Base-by-base conservation (phyloP, 2,797 vertebrate species). In the Acestrorhynchus altus region DNA sequence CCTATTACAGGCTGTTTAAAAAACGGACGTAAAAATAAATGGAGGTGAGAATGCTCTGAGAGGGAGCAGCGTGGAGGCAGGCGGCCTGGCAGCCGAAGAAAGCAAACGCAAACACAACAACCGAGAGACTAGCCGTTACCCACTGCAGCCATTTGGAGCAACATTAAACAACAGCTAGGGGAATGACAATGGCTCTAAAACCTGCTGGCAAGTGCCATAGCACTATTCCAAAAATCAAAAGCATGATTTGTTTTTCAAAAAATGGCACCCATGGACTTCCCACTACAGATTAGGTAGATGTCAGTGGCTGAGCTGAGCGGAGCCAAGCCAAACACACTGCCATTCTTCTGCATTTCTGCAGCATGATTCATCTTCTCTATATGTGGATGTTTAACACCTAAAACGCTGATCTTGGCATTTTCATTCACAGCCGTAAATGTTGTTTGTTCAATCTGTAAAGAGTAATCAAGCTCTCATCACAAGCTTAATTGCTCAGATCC, bases 21-120 rank as follows among this genome's bases (percentile, higher is more conserved):
- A 78, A 76, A 20, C 15, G 47, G 72, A 49, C 44, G 46, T 81
- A 86, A 84, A 85, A 86, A 86, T 88, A 85, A 83, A 79, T 52
- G 44, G 75, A 79, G 78, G 85, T 81, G 81, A 68, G 81, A 81
- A 77, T 65, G 57, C 52, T 72, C 22, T n/a, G 61, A 52, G 64
- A 54, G 72, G 51, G 72, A 69, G 57, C 9, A n/a, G 39, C 35
- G 10, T 24, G 35, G 35, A 71, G 76, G 35, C 59, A 59, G 54
- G 16, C 31, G 49, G 52, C 66, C 57, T 74, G 78, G 73, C 75
- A 75, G 9, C 69, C 18, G 31, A 70, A 65, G 56, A 74, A 74
- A 80, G 47, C 35, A 11, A 79, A 7, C 24, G 6, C 73, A 31
- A 72, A 28, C 74, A 66, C 71, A 73, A 73, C 65, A 76, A 74